phyloP scores from a whole-genome alignment of 1,140 invertebrate genomes.

The Octopus bimaculoides region DNA sequence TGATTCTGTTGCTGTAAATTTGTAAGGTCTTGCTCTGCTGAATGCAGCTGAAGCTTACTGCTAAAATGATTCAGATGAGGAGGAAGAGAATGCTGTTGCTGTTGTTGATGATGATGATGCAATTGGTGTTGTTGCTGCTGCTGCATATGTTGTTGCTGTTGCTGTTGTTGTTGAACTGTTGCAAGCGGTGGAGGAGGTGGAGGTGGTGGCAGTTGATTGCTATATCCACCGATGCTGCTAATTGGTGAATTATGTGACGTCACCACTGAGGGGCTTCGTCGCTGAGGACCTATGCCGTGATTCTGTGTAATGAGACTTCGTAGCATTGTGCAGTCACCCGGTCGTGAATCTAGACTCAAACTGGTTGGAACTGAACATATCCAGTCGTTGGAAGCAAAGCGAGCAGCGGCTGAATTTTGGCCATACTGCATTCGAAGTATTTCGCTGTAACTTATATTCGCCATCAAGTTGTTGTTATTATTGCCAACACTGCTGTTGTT shows the following conservation, averaged over 20 bases:
- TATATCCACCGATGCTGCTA: background rate
- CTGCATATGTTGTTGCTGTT: constrained; percentile 12
- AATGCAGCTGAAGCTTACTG: background rate
- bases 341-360: constrained; percentile 16
- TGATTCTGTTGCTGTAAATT: background rate
- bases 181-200: background rate
- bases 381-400: constrained; percentile 1
- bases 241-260: background rate
- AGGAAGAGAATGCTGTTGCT: background rate
- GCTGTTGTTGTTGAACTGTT: background rate
- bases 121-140: background rate
- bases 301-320: constrained; percentile 27
- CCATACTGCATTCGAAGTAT: constrained; percentile 6
- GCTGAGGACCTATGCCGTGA: background rate
- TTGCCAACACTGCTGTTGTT: background rate
- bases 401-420: background rate
- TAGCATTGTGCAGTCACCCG: constrained; percentile 22
- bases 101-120: constrained; percentile 2
- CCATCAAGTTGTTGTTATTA: background rate
- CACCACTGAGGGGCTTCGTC: background rate
- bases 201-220: background rate
- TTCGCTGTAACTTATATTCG: background rate
- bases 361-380: constrained; percentile 19
- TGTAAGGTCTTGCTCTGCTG: background rate
- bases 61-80: background rate